phyloP scores from a whole-genome alignment of 2,113 vertebrate species.

The Archilochus colubris region DNA sequence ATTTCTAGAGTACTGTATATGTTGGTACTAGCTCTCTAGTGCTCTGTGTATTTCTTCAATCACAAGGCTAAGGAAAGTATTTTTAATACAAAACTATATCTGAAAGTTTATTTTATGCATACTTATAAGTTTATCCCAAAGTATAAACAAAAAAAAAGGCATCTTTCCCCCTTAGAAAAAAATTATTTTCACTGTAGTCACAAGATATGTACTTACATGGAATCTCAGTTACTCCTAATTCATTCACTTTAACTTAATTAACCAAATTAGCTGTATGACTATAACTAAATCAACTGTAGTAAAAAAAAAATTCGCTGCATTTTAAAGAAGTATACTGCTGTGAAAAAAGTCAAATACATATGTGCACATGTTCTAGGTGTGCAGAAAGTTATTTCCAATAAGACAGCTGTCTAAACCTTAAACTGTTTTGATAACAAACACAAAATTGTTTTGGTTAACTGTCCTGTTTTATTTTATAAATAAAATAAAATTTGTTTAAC shows the following conservation, averaged over 20 bases:
- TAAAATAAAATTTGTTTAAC: neutral
- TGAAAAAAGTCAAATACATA: neutral
- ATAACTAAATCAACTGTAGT: neutral
- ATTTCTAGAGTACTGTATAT: neutral
- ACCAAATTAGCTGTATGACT: neutral
- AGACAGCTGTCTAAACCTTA: constrained; percentile 17
- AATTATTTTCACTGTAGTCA: neutral
- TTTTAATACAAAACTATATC: neutral
- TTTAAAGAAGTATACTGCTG: neutral
- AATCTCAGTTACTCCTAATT: neutral
- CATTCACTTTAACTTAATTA: neutral
- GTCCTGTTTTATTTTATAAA: neutral
- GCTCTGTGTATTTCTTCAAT: neutral
- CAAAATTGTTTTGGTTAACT: neutral
- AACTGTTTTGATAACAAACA: constrained; percentile 23
- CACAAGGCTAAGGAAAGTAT: neutral
- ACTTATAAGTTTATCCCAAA: neutral
- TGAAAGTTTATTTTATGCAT: neutral
- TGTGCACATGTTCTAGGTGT: neutral
- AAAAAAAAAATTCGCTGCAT: neutral
- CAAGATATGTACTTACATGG: neutral
- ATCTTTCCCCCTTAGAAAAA: neutral
- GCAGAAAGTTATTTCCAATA: neutral
- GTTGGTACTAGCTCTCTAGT: neutral
- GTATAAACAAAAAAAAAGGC: neutral